phyloP scores from a whole-genome alignment of 2,797 vertebrate species.

The Gobio occitaniae region DNA sequence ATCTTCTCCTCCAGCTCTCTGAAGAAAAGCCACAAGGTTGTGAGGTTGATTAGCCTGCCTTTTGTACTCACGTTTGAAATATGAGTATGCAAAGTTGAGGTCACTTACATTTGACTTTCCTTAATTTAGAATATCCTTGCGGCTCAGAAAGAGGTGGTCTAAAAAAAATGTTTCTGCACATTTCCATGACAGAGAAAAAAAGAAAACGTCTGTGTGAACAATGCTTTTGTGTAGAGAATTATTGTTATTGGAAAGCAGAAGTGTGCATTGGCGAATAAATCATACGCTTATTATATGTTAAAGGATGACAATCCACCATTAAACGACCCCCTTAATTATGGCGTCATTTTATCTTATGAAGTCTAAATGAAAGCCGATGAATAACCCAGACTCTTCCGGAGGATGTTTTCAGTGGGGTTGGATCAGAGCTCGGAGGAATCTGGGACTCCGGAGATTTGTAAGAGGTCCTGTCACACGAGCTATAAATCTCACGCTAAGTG shows the following conservation, averaged over 20 bases:
- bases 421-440: slow-evolving; percentile 57
- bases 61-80: slow-evolving; percentile 68
- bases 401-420: slow-evolving; percentile 57
- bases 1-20: slow-evolving; percentile 16
- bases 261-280: slow-evolving; percentile 51
- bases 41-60: slow-evolving; percentile 62
- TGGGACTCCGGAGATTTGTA: slow-evolving; percentile 66
- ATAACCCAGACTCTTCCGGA: slow-evolving; percentile 60
- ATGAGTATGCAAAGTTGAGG: slow-evolving; percentile 69
- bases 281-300: slow-evolving; percentile 44
- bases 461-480: slow-evolving; percentile 62
- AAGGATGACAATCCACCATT: slow-evolving; percentile 56
- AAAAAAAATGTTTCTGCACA: slow-evolving; percentile 50
- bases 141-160: slow-evolving; percentile 41
- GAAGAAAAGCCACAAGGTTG: slow-evolving; percentile 20
- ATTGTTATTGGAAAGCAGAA: slow-evolving; percentile 64
- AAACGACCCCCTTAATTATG: slow-evolving; percentile 68
- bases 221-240: slow-evolving; percentile 10
- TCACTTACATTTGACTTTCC: slow-evolving; percentile 70
- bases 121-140: slow-evolving; percentile 66
- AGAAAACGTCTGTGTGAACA: not conserved
- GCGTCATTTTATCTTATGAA: slow-evolving; percentile 64
- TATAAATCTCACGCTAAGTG: slow-evolving; percentile 79
- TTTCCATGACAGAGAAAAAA: not conserved
- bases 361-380: slow-evolving; percentile 63